These are phyloP conservation scores for Stramonita haemastoma DNA, from an alignment of 2,888 invertebrate genomes.

Conservation along the genomic window DNA sequence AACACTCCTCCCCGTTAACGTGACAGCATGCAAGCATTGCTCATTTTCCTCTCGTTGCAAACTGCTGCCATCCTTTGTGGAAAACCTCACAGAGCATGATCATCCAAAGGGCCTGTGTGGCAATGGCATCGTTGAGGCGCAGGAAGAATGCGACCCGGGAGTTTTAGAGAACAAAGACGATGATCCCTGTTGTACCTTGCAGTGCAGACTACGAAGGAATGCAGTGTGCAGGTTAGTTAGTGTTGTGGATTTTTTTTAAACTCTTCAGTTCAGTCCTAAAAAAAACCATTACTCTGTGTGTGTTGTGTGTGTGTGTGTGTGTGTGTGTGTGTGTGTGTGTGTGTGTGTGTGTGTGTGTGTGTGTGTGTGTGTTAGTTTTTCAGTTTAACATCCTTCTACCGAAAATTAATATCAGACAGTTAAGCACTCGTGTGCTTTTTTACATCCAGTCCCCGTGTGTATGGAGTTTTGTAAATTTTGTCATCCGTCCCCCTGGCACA, in stretches of 20 bases:
- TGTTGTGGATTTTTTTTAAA: no score
- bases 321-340: constrained; percentile 11
- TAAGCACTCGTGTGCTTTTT: no score
- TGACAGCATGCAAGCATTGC: no score
- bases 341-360: background rate
- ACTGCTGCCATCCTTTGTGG: background rate
- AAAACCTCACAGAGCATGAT: background rate
- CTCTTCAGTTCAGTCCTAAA: no score
- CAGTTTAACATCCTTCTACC: no score
- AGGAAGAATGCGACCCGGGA: constrained; percentile 98
- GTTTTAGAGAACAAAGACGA: constrained; percentile 83
- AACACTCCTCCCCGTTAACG: no score
- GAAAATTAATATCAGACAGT: no score
- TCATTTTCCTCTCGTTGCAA: no score
- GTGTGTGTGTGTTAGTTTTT: no score
- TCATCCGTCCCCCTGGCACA: no score
- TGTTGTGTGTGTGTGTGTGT: constrained; percentile 20
- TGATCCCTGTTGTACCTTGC: constrained; percentile 94
- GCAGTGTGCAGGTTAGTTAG: constrained; percentile 88
- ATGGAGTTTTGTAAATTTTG: no score
- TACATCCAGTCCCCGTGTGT: no score
- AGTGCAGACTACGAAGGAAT: constrained; percentile 91
- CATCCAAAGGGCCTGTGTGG: constrained; percentile 85
- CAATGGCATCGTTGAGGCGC: constrained; percentile 91
- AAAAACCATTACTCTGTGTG: background rate